Percentiles rank a stretch among this genome's conserved stretches.
phyloP scores from a whole-genome alignment of 2,797 vertebrate genomes.

The Cirrhinus mrigala region DNA sequence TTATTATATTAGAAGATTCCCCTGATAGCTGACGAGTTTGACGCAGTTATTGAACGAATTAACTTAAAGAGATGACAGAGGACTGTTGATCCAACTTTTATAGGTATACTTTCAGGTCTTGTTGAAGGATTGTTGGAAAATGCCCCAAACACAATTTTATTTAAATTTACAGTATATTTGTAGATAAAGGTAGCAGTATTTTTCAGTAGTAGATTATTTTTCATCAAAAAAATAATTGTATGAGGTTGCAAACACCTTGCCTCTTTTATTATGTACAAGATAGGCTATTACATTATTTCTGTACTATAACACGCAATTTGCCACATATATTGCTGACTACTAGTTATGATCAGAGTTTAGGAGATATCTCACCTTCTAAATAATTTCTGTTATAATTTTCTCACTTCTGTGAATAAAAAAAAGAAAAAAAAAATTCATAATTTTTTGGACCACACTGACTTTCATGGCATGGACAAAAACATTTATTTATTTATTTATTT shows the following conservation, averaged over 20 bases:
- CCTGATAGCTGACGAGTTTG: constrained; percentile 64
- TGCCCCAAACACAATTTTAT: not conserved
- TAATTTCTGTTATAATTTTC: not conserved
- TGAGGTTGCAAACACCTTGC: not conserved
- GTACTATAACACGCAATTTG: not conserved
- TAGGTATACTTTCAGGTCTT: not conserved
- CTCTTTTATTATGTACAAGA: not conserved
- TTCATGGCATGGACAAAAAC: not conserved
- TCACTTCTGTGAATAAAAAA: not conserved
- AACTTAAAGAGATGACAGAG: not conserved
- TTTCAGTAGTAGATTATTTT: not conserved
- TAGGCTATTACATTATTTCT: not conserved
- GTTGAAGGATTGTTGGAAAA: not conserved
- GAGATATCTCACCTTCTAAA: not conserved
- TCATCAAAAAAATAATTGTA: not conserved
- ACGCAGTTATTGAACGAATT: constrained; percentile 53
- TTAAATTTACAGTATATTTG: not conserved
- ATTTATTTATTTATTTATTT: no score
- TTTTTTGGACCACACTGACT: not conserved
- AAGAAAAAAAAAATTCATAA: not conserved
- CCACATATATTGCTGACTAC: not conserved
- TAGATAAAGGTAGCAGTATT: no score
- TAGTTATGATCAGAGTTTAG: not conserved
- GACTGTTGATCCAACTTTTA: not conserved
- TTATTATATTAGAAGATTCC: constrained; percentile 71